Evolutionary conservation across 2,113 vertebrate genomes (phyloP).

Genomic region (Nothobranchius kuhntae): DNA sequence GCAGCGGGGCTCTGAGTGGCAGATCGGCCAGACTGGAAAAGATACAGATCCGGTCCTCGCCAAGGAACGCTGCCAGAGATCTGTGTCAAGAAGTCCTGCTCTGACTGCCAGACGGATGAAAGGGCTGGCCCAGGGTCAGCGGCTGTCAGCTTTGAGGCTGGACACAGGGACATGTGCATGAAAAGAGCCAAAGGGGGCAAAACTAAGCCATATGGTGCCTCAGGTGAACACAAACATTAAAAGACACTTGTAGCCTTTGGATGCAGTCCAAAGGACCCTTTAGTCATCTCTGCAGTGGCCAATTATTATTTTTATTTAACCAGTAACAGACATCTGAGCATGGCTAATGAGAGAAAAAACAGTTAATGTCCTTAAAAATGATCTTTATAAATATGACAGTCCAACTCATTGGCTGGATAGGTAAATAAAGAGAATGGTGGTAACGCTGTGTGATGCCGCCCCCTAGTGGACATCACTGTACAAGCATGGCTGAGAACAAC

Average conservation of each 20-base stretch:
- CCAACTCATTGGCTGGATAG: too few species aligned
- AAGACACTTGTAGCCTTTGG: constrained; percentile 1
- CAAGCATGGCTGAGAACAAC: constrained; percentile 7
- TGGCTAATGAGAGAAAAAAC: too few species aligned
- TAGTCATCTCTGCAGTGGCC: constrained; percentile 5
- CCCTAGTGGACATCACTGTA: constrained; percentile 55
- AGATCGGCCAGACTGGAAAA: constrained; percentile 24
- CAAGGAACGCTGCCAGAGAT: constrained; percentile 9
- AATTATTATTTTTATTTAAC: background rate
- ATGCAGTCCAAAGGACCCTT: constrained; percentile 2
- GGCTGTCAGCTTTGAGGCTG: constrained; percentile 14
- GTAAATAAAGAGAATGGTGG: too few species aligned
- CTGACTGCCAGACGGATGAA: constrained; percentile 36
- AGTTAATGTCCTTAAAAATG: background rate
- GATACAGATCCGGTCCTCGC: constrained; percentile 6
- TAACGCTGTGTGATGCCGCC: constrained; percentile 57
- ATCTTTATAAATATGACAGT: background rate
- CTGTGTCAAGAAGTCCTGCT: background rate
- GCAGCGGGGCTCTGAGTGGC: constrained; percentile 12
- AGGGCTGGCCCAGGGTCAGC: constrained; percentile 26
- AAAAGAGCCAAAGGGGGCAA: constrained; percentile 1
- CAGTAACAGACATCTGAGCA: background rate
- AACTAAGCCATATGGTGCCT: constrained; percentile 25
- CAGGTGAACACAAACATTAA: constrained; percentile 28
- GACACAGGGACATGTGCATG: background rate